Conservation (phyloP, 2,888 invertebrate species). For the Pinctada fucata region DNA sequence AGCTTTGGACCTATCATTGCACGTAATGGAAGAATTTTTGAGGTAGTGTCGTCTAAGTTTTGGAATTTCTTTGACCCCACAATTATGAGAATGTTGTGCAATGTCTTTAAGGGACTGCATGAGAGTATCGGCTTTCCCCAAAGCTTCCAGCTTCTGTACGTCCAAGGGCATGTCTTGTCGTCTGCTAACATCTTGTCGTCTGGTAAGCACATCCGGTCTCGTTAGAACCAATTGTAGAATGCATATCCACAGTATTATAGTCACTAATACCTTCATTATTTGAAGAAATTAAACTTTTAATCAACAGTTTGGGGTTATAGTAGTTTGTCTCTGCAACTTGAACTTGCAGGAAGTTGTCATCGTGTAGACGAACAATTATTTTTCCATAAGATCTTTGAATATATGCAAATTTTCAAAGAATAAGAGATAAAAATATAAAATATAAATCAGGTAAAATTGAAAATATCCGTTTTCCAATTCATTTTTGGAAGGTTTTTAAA, state of each 20-base stretch:
- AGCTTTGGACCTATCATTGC: conserved; percentile 70
- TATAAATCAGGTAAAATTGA: neutral
- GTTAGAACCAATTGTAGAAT: conserved; percentile 1
- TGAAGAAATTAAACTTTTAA: neutral
- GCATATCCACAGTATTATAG: conserved; percentile 15
- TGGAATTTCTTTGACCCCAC: conserved; percentile 67
- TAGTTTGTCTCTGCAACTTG: neutral
- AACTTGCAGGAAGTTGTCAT: neutral
- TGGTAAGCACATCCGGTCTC: conserved; percentile 29
- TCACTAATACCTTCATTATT: conserved; percentile 19
- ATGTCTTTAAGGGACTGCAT: conserved; percentile 60
- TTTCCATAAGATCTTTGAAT: no score
- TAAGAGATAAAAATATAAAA: neutral
- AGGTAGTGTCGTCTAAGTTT: conserved; percentile 61
- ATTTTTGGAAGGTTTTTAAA: no score
- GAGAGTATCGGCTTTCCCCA: conserved; percentile 57
- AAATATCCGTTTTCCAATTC: neutral
- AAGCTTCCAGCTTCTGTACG: conserved; percentile 51
- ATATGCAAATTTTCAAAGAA: neutral
- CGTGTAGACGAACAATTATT: no score
- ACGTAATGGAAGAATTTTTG: conserved; percentile 63
- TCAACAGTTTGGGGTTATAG: neutral
- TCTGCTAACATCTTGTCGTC: conserved; percentile 33
- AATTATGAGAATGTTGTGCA: conserved; percentile 65
- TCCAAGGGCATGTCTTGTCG: conserved; percentile 55